Base-by-base conservation (phyloP, 2,113 vertebrate genomes). In the Ameiurus melas region DNA sequence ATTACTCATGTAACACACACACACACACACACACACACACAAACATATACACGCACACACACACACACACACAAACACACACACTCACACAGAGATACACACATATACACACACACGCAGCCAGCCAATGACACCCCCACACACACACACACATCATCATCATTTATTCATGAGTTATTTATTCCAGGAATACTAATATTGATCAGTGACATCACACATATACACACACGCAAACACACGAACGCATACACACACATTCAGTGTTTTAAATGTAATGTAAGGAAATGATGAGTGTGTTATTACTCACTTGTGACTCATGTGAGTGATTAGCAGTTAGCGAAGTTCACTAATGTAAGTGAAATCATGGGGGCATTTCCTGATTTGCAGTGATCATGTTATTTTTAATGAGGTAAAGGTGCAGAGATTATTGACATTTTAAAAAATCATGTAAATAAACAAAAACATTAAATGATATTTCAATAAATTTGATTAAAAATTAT, bases 121-220 rank as follows among this genome's bases (percentile, higher is more conserved):
- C 39, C 39, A 43, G 39, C 39, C 39, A 43, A 5, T 43, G 39
- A 43, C 39, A 2, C 39, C 39, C 39, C 36, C 43, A 43, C 43
- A 3, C 43, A 6, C 43, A 43, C 43, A 47, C 47, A 1, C 47
- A 47, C 47, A 9, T 47, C 47, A 47, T 47, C 55, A 51, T 36
- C 33, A 30, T 33, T 36, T 55, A 55, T 55, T 55, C 53, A 55
- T 55, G 13, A 55, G 53, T 55, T n/a, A 16, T 73, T 39, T 9
- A 47, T 60, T 87, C 22, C 86, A 83, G 80, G 55, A 84, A 78
- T 70, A 86, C 43, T 30, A 77, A 78, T 62, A 58, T 9, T 83
- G 64, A 89, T 86, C 89, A 80, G 78, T 89, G 60, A 87, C 30
- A 88, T 47, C 88, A 64, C 58, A 64, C 81, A 83, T 13, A 83